Evolutionary conservation across 2,888 invertebrate species (phyloP), one percentile per base, ranked within the genome.

Genomic region (Flexamia atlantica): DNA sequence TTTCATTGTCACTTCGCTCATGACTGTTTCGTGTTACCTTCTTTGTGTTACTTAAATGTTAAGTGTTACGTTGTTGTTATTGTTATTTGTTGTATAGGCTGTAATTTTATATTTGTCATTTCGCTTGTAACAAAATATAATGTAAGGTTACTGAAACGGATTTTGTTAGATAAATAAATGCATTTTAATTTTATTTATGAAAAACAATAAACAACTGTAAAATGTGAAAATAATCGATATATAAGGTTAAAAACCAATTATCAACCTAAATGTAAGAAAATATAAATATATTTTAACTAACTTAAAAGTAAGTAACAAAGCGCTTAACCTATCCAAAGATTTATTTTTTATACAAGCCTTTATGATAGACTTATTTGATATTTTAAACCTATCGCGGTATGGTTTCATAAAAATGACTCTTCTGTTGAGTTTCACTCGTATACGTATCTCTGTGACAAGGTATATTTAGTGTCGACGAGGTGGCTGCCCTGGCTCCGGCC

Each of bases 11-110:
- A 57, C 20, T 57, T 5, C 5, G 64, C 64, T 64, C 64, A 64
- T 64, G 0, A 64, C 30, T 17, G 64, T 64, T 72, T 40, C 36
- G 40, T 72, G 72, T 40, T 23, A 42, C 72, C 3, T 40, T 68
- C 7, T 30, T 68, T 68, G 30, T 72, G 72, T 40, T 20, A 57
- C 64, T n/a, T 64, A 64, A 46, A 46, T 76, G 74, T 76, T 76
- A 40, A 46, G 46, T 76, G 74, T 76, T 76, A 40, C 20, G 74
- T 76, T 76, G 74, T 76, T 70, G 23, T 7, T 60, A 70, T 64
- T 64, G 64, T 64, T 64, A 64, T 64, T 30, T 14, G 30, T 28
- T 64, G 64, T 64, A 28, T 64, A 64, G 64, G 64, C 64, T 64
- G 64, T 64, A 64, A 64, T 64, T 64, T 64, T 30, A 25, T 64